A percentile compares a stretch with the other conserved stretches of the same genome.
Evolutionary conservation across 2,797 vertebrate genomes (phyloP).

Genomic region (Ispidina lecontei): DNA sequence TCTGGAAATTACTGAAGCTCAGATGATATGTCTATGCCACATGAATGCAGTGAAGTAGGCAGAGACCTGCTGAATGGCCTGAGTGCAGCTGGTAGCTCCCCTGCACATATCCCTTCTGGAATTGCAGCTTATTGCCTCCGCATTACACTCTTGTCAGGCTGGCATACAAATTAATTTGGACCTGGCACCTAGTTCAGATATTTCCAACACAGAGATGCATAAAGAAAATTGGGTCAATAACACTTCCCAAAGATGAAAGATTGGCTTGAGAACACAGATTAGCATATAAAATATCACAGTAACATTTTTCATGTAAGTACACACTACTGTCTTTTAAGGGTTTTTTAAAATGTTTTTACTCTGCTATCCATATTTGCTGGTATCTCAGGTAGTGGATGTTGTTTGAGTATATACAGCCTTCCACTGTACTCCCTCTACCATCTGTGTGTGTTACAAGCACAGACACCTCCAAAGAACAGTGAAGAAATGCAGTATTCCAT

Average conservation of each 20-base stretch:
- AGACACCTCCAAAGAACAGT: background rate
- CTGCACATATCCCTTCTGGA: background rate
- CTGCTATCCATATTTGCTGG: background rate
- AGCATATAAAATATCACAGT: background rate
- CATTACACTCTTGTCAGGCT: background rate
- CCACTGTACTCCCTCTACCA: background rate
- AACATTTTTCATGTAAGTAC: background rate
- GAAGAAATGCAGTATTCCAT: background rate
- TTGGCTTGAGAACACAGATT: background rate
- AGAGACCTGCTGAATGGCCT: background rate
- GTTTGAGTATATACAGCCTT: background rate
- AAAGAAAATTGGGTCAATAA: background rate
- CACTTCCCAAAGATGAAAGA: background rate
- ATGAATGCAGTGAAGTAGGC: background rate
- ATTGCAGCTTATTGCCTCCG: background rate
- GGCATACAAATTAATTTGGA: background rate
- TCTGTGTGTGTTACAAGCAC: background rate
- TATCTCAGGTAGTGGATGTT: background rate
- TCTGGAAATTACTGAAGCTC: background rate
- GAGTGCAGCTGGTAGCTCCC: background rate
- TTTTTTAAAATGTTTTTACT: background rate
- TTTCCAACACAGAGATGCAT: background rate
- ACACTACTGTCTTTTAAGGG: background rate
- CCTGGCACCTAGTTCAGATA: background rate
- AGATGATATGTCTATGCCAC: no score